Conservation (phyloP, 2,888 invertebrate species). For the Minunthozetes semirufus region DNA sequence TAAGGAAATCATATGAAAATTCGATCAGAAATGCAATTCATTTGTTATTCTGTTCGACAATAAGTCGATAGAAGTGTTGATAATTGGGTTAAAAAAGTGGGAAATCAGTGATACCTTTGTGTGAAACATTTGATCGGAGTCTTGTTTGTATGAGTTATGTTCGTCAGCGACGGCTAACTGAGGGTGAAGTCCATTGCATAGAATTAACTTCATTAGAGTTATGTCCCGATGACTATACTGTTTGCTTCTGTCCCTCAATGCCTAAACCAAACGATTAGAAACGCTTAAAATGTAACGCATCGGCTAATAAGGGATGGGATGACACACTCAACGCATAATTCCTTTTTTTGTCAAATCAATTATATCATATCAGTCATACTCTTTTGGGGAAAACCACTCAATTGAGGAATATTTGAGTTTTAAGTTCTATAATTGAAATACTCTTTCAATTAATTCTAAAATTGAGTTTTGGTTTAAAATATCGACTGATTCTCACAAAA, state of each 20-base stretch:
- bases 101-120: slow-evolving; percentile 45
- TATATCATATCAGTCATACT: no score
- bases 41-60: background rate
- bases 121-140: slow-evolving; percentile 51
- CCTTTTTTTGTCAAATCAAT: no score
- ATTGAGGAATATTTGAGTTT: no score
- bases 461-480: no score
- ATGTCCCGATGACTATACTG: slow-evolving; percentile 62
- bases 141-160: slow-evolving; percentile 78
- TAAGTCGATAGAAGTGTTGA: background rate
- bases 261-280: slow-evolving; percentile 9
- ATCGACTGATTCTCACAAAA: no score
- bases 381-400: no score
- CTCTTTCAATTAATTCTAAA: no score
- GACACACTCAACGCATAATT: background rate
- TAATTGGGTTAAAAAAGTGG: background rate
- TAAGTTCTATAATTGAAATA: no score
- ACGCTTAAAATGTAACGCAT: background rate
- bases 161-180: slow-evolving; percentile 92
- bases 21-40: background rate
- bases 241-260: slow-evolving; percentile 53
- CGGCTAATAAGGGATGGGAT: background rate
- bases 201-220: slow-evolving; percentile 66
- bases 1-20: background rate
- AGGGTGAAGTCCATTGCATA: slow-evolving; percentile 89